Percentiles rank a stretch among this genome's conserved stretches.
These are phyloP conservation scores for Pammene fasciana DNA, from an alignment of 2,888 invertebrate species.

Conservation along the genomic window DNA sequence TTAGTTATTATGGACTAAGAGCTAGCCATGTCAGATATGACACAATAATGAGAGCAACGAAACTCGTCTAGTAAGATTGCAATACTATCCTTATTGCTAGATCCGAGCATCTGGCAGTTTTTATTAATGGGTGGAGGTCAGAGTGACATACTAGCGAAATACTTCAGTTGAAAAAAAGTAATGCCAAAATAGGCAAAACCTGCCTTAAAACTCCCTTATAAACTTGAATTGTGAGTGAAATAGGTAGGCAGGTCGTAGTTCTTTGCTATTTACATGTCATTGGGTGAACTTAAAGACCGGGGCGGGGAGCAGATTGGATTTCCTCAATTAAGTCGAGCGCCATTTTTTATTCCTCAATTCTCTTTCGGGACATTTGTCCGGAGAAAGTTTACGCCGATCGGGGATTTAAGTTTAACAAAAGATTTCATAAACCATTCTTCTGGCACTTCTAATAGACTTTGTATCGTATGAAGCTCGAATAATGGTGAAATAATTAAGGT, in stretches of 20 bases:
- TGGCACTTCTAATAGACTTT: neutral
- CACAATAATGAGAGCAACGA: no score
- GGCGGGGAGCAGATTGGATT: constrained; percentile 33
- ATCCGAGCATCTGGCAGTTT: no score
- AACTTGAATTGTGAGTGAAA: no score
- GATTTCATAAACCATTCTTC: constrained; percentile 4
- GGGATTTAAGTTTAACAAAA: constrained; percentile 7
- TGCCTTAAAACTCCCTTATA: no score
- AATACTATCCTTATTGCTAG: no score
- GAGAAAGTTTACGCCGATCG: constrained; percentile 16
- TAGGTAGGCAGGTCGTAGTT: neutral
- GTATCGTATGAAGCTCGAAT: neutral
- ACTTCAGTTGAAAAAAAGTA: no score
- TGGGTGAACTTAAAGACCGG: constrained; percentile 16
- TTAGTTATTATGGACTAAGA: no score
- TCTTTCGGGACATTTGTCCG: constrained; percentile 25
- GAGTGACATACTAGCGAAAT: no score
- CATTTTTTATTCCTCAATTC: constrained; percentile 22
- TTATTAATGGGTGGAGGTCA: no score
- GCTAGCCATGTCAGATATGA: no score
- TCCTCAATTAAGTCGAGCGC: constrained; percentile 32
- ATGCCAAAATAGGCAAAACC: no score
- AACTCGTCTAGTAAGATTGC: no score
- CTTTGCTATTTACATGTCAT: neutral
- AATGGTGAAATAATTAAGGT: neutral